phyloP scores from a whole-genome alignment of 2,888 invertebrate species.

The Pheosia tremula region DNA sequence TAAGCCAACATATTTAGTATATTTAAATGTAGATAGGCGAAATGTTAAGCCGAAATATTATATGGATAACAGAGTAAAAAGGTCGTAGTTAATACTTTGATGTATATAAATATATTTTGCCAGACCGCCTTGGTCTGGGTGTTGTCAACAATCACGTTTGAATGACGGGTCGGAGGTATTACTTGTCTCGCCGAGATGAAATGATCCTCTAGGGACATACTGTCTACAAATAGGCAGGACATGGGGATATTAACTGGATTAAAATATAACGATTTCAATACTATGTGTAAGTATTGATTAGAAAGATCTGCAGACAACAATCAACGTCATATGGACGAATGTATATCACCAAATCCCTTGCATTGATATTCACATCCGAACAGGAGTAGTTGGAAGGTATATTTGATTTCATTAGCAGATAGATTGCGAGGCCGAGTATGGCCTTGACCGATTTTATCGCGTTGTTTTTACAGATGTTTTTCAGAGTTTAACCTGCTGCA shows the following conservation, averaged over 20 bases:
- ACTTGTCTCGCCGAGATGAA: neutral
- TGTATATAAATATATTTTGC: too few relatives aligned
- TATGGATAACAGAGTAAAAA: neutral
- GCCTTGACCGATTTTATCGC: neutral
- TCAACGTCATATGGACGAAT: too few relatives aligned
- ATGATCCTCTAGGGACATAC: neutral
- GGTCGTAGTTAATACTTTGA: neutral
- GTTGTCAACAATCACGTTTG: neutral
- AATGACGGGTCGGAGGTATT: neutral
- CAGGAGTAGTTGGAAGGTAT: neutral
- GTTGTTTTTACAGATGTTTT: neutral
- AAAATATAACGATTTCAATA: too few relatives aligned
- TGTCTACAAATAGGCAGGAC: neutral
- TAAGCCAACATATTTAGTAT: too few relatives aligned
- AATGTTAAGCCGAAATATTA: neutral
- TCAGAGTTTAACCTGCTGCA: neutral
- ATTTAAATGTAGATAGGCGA: neutral
- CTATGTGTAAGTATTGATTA: too few relatives aligned
- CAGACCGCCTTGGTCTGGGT: neutral
- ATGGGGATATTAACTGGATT: too few relatives aligned
- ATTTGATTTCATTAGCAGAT: neutral
- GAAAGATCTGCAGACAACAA: neutral
- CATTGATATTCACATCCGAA: neutral
- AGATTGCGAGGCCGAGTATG: neutral
- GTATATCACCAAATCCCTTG: neutral